A percentile compares a stretch with the other conserved stretches of the same genome.
These are phyloP conservation scores for Tineola bisselliella DNA, from an alignment of 2,888 invertebrate genomes.

Conservation along the genomic window DNA sequence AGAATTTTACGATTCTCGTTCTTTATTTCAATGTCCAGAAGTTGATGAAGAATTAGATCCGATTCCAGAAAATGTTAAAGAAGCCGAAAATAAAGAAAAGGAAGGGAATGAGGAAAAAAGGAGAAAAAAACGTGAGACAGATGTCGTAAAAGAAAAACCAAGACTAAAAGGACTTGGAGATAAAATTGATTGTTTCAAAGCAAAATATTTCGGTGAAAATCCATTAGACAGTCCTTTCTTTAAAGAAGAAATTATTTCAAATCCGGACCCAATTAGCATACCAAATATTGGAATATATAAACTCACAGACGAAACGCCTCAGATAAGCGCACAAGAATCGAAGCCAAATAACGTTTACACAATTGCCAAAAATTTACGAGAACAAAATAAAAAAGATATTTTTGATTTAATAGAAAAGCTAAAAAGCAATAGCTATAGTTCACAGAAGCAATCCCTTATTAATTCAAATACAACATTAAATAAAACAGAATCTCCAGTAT, in stretches of 20 bases:
- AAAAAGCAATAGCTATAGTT: conserved; percentile 16
- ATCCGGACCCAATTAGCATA: conserved; percentile 48
- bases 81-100: conserved; percentile 24
- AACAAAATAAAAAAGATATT: conserved; percentile 22
- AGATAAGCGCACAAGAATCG: conserved; percentile 17
- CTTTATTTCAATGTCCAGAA: conserved; percentile 60
- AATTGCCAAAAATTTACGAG: conserved; percentile 18
- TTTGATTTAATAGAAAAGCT: conserved; percentile 29
- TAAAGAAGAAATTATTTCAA: conserved; percentile 59
- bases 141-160: conserved; percentile 40
- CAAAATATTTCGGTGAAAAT: conserved; percentile 78
- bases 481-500: conserved; percentile 18
- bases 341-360: conserved; percentile 15
- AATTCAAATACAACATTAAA: conserved; percentile 19
- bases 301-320: conserved; percentile 18
- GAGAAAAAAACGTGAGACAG: conserved; percentile 26
- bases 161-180: conserved; percentile 73
- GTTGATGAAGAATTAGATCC: conserved; percentile 65
- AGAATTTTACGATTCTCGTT: conserved; percentile 76
- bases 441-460: not conserved
- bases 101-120: conserved; percentile 29
- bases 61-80: conserved; percentile 48
- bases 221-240: conserved; percentile 82
- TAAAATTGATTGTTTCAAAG: conserved; percentile 78
- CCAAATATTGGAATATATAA: conserved; percentile 29